Evolutionary conservation across 2,113 vertebrate species (phyloP), one percentile per base, ranked within the genome.

Genomic region (Ellobius talpinus): DNA sequence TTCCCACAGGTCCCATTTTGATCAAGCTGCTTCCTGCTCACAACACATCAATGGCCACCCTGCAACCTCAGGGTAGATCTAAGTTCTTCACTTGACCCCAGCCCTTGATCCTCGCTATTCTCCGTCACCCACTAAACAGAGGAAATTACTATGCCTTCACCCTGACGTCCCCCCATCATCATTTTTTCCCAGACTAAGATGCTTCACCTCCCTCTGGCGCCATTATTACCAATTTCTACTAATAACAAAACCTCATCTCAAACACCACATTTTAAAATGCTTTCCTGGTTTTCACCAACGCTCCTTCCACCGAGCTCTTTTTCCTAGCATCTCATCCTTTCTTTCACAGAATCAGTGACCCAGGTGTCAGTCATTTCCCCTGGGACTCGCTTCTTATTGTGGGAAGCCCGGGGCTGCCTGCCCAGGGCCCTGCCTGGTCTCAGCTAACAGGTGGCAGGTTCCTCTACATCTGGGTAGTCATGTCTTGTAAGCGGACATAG

Each of bases 181-280:
- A 31, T 45, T 29, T n/a, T 21, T 81, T 36, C 45, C 77, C 50
- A 55, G 61, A 39, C 55, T 74, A 58, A 92, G 92, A 95, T 16
- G 42, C 77, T 33, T 89, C 50, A 31, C 66, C 31, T 82, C 39
- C 10, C 12, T 81, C 47, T 52, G 24, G 33, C 63, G 31, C 36
- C 77, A 45, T 50, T 61, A 58, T 3, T 4, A 36, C 85, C 47
- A 74, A 12, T 73, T 82, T 39, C 68, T 58, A 92, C 77, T 16
- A 52, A 52, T n/a, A n/a, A 36, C 33, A 70, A 97, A 96, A 92
- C 63, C 29, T 45, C 78, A 39, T 73, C 39, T 93, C 87, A 89
- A 61, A 94, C 61, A 36, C 76, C n/a, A 82, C 45, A 39, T 70
- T 88, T 45, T 87, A 73, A 87, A 63, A 92, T 13, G 14, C 7